Evolutionary conservation across 2,888 invertebrate species (phyloP).

Genomic region (Eupithecia vulgata): DNA sequence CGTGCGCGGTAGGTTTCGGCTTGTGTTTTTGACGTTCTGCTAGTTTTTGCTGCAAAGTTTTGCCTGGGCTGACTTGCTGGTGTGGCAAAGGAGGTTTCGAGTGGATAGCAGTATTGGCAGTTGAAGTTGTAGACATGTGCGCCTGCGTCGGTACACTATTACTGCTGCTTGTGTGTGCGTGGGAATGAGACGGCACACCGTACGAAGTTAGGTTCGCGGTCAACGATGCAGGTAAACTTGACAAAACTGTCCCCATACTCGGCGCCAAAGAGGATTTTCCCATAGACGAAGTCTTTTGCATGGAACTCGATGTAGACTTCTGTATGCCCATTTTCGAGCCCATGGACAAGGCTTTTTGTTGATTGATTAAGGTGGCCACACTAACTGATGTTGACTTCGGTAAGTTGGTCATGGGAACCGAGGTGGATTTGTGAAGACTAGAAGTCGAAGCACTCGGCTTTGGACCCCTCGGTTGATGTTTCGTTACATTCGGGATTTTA

Average conservation of each 20-base stretch:
- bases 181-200: constrained; percentile 45
- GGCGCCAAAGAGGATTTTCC: constrained; percentile 53
- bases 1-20: constrained; percentile 58
- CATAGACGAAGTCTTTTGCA: constrained; percentile 16
- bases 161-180: constrained; percentile 25
- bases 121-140: constrained; percentile 65
- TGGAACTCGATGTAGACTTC: constrained; percentile 21
- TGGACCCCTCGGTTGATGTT: constrained; percentile 23
- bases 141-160: constrained; percentile 62
- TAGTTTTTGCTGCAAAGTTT: constrained; percentile 87
- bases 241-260: constrained; percentile 73
- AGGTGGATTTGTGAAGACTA: constrained; percentile 44
- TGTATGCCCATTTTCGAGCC: constrained; percentile 25
- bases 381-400: constrained; percentile 21
- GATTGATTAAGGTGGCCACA: constrained; percentile 16
- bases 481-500: constrained; percentile 50
- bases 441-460: constrained; percentile 36
- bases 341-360: constrained; percentile 20
- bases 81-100: constrained; percentile 71
- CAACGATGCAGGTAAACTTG: constrained; percentile 71
- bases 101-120: constrained; percentile 61
- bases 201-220: constrained; percentile 62
- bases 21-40: constrained; percentile 85
- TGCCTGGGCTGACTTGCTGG: constrained; percentile 82
- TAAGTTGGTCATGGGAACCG: constrained; percentile 33